Evolutionary conservation across 2,797 vertebrate species (phyloP), one percentile per base, ranked within the genome.

Genomic region (Crocodylus rhombifer): DNA sequence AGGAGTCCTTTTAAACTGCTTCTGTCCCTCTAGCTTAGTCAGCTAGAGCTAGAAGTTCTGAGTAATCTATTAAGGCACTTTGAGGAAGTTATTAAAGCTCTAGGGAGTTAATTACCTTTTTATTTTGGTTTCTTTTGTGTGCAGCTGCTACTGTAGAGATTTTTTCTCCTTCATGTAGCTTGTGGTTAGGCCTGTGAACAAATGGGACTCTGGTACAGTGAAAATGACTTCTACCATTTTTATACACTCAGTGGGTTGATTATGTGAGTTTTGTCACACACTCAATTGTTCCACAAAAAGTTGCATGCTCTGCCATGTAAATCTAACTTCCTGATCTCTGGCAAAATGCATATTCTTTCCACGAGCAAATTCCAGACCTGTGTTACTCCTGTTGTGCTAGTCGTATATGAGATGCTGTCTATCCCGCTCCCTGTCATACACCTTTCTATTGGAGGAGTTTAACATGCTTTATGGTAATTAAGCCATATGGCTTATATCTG

Each of bases 41-140:
- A 94, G 87, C n/a, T 80, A 77, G 73, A 94, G 56, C 51, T 73
- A 84, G 56, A 87, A 86, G 63, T 18, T 82, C 69, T 88, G 77
- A 84, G 62, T 62, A 84, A 90, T 88, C 85, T 89, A 80, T 75
- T 65, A 36, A 90, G 82, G 80, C 69, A 56, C 57, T 51, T 77
- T 56, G 77, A 89, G 80, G 82, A 91, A 90, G 77, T 87, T 86
- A 25, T 25, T 62, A 62, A 62, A 62, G 25, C 20, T 62, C 55
- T 88, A 33, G 75, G 77, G 80, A 91, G 91, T 92, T 92, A 93
- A 94, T 94, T 92, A 89, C 57, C 65, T 85, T 64, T 28, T 57
- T 51, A 51, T 51, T 76, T 82, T 30, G 13, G 4, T 65, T 94
- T 85, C 89, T 91, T 77, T 82, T 78, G 85, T 57, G 69, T 83